Conservation (phyloP, 2,113 vertebrate genomes). For the Romanogobio albipinnatus region DNA sequence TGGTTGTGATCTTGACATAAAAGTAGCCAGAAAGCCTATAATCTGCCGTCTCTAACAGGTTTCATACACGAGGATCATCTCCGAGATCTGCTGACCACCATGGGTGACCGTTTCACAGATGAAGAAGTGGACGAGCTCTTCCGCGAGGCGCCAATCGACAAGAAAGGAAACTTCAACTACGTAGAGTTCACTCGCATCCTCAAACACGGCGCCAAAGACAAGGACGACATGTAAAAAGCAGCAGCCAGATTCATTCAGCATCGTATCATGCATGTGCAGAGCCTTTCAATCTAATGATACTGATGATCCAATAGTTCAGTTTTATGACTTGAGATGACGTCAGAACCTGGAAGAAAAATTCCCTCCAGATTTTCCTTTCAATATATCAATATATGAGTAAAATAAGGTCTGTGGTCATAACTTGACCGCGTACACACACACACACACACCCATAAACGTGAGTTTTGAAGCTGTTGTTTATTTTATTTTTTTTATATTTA, state of each 20-base stretch:
- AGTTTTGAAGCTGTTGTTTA: too few species aligned
- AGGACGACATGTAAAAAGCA: conserved; percentile 52
- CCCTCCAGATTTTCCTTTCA: not conserved
- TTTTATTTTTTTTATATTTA: too few species aligned
- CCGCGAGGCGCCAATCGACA: conserved; percentile 56
- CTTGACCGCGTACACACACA: too few species aligned
- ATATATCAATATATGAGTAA: too few species aligned
- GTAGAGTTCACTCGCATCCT: conserved; percentile 59
- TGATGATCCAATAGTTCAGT: not conserved
- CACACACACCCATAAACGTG: too few species aligned
- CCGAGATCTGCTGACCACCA: conserved; percentile 57
- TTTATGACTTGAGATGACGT: not conserved
- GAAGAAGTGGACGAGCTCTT: conserved; percentile 60
- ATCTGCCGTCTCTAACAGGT: not conserved
- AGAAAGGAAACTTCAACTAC: conserved; percentile 60
- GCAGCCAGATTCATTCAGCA: not conserved
- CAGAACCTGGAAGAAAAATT: not conserved
- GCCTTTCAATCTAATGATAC: not conserved
- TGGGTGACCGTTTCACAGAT: conserved; percentile 59
- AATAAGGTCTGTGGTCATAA: too few species aligned
- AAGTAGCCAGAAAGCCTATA: not conserved
- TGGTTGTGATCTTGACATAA: not conserved
- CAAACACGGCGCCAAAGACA: conserved; percentile 58
- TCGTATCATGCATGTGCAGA: too few species aligned
- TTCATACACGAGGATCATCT: conserved; percentile 59